Conservation (phyloP, 2,888 invertebrate species). For the Volucella zonaria region DNA sequence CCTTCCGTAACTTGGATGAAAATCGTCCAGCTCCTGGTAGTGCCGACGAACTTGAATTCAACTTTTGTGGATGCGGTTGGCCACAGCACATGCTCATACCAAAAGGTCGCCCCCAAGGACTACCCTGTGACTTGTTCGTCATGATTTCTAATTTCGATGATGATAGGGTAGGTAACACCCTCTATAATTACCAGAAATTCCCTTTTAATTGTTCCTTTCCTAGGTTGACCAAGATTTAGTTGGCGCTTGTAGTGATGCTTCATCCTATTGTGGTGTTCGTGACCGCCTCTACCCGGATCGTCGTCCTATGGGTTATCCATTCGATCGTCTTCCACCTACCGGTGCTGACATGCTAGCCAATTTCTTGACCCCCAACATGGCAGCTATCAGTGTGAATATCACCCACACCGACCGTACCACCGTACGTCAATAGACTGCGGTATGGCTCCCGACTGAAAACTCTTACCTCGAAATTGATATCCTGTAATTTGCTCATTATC, state of each 20-base stretch:
- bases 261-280: conserved; percentile 89
- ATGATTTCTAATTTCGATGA: conserved; percentile 88
- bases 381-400: conserved; percentile 84
- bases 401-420: conserved; percentile 83
- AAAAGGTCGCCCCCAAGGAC: conserved; percentile 86
- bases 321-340: conserved; percentile 87
- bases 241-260: conserved; percentile 86
- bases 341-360: conserved; percentile 84
- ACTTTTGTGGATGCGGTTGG: conserved; percentile 93
- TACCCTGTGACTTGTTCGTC: conserved; percentile 86
- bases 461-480: conserved; percentile 8
- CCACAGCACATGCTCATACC: conserved; percentile 90
- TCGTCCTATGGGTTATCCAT: conserved; percentile 91
- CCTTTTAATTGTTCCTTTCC: conserved; percentile 83
- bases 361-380: conserved; percentile 89
- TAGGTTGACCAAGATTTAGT: conserved; percentile 77
- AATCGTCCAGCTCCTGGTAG: conserved; percentile 84
- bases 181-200: conserved; percentile 73
- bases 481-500: neutral
- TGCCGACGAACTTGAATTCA: conserved; percentile 84
- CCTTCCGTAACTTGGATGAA: conserved; percentile 87
- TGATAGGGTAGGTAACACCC: conserved; percentile 81
- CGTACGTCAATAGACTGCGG: conserved; percentile 46
- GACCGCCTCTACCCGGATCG: conserved; percentile 90
- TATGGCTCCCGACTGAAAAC: neutral